Evolutionary conservation across 2,113 vertebrate genomes (phyloP).

Genomic region (Oreochromis aureus): DNA sequence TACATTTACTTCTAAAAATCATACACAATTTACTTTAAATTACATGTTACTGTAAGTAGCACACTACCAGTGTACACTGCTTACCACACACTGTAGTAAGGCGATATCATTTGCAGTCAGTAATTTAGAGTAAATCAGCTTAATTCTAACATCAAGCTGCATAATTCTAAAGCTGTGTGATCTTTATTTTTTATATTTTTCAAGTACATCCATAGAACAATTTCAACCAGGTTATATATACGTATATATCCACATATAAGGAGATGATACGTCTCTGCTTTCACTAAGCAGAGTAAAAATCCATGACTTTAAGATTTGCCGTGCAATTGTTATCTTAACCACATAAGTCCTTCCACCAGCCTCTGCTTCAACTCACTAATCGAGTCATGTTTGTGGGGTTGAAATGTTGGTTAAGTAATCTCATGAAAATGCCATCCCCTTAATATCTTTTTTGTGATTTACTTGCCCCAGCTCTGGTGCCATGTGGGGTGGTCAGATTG

Average conservation of each 20-base stretch:
- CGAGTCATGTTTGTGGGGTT: not conserved
- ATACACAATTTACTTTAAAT: not conserved
- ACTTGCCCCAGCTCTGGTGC: not conserved
- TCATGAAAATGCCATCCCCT: not conserved
- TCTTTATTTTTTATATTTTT: not conserved
- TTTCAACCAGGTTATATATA: not conserved
- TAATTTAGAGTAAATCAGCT: not conserved
- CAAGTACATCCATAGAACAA: not conserved
- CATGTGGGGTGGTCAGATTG: conserved; percentile 20
- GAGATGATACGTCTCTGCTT: not conserved
- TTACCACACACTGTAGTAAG: not conserved
- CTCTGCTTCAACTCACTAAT: not conserved
- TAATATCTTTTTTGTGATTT: not conserved
- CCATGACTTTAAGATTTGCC: not conserved
- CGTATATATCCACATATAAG: not conserved
- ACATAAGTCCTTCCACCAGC: not conserved
- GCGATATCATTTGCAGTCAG: not conserved
- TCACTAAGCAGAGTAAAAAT: not conserved
- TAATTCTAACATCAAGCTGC: not conserved
- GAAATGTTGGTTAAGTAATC: not conserved
- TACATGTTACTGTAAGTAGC: not conserved
- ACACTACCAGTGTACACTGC: not conserved
- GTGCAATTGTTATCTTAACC: not conserved
- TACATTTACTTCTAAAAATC: not conserved
- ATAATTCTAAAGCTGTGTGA: not conserved